These are phyloP conservation scores for Tauraco hartlaubi DNA, from an alignment of 2,797 vertebrate genomes.

Conservation along the genomic window DNA sequence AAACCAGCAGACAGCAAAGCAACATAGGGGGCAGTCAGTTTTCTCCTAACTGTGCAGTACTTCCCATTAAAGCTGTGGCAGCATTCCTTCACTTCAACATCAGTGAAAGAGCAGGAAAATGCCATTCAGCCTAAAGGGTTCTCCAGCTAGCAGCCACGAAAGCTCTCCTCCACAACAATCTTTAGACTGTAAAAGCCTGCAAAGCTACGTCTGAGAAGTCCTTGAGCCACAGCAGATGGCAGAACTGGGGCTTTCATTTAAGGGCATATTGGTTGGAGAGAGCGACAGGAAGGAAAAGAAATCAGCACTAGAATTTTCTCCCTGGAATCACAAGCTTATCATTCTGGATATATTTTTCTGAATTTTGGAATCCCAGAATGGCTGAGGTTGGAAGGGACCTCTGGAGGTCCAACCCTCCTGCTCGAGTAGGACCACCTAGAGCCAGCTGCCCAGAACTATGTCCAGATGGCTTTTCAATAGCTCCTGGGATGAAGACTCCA, in stretches of 20 bases:
- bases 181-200: neutral
- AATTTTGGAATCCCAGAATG: neutral
- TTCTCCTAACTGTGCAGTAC: conserved; percentile 47
- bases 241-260: neutral
- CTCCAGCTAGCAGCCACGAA: conserved; percentile 38
- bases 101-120: conserved; percentile 41
- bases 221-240: conserved; percentile 20
- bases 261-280: neutral
- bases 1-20: conserved; percentile 62
- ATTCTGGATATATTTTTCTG: neutral
- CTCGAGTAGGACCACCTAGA: neutral
- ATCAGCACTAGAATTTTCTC: neutral
- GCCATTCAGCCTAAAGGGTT: conserved; percentile 5
- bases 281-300: neutral
- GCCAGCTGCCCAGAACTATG: neutral
- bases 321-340: neutral
- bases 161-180: conserved; percentile 23
- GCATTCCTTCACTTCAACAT: conserved; percentile 39
- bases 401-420: neutral
- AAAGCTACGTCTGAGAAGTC: neutral
- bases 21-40: conserved; percentile 44
- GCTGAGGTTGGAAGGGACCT: neutral
- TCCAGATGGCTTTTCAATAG: neutral
- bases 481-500: neutral
- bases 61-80: conserved; percentile 39